phyloP scores from a whole-genome alignment of 2,888 invertebrate genomes.

The Andrena dorsata region DNA sequence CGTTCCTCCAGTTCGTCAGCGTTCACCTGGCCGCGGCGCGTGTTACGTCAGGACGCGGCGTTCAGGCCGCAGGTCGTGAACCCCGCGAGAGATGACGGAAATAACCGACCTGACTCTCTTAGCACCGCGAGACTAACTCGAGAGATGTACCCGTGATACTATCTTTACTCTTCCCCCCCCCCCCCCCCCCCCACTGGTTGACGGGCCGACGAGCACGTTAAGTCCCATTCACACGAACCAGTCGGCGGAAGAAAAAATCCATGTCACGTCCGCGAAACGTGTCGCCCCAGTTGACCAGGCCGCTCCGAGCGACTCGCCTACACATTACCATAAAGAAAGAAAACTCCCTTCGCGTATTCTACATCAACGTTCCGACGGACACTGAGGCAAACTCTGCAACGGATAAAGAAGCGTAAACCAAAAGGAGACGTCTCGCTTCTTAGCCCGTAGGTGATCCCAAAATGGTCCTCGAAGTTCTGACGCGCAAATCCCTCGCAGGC shows the following conservation, averaged over 20 bases:
- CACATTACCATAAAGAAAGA: no score
- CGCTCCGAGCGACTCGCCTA: no score
- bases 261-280: conserved; percentile 5
- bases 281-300: neutral
- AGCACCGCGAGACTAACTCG: conserved; percentile 69
- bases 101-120: conserved; percentile 76
- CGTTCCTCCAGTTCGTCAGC: conserved; percentile 34
- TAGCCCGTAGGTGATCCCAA: no score
- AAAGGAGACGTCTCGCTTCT: no score
- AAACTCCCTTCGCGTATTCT: no score
- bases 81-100: conserved; percentile 77
- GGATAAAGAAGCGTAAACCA: no score
- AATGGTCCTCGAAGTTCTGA: neutral
- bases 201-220: conserved; percentile 53
- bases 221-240: conserved; percentile 66
- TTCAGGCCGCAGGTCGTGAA: conserved; percentile 76
- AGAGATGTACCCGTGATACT: conserved; percentile 71
- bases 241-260: conserved; percentile 40
- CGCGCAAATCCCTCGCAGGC: neutral
- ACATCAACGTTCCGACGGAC: no score
- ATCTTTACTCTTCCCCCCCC: conserved; percentile 71
- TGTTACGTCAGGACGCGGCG: conserved; percentile 66
- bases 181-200: conserved; percentile 50
- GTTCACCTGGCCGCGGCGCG: conserved; percentile 60
- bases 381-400: no score